These are phyloP conservation scores for Armadillidium nasatum DNA, from an alignment of 1,140 invertebrate genomes.

Conservation along the genomic window DNA sequence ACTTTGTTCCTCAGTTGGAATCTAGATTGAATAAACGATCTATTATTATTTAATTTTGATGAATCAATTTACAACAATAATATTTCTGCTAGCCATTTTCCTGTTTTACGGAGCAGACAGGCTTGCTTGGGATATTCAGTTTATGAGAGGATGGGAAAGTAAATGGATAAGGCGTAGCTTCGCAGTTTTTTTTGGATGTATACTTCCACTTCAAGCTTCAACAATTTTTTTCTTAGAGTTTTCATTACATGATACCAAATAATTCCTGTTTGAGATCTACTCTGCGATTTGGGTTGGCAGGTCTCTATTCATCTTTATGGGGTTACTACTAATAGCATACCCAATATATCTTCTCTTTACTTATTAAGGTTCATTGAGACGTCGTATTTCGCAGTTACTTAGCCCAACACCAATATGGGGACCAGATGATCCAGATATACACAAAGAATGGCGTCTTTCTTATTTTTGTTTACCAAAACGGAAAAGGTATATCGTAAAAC, in stretches of 20 bases:
- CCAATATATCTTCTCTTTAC: background rate
- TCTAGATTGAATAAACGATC: background rate
- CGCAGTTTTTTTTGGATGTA: background rate
- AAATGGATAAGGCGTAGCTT: background rate
- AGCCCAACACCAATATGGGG: background rate
- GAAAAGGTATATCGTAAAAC: background rate
- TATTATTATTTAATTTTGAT: background rate
- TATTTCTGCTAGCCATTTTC: background rate
- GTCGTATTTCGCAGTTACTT: background rate
- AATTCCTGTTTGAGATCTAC: background rate
- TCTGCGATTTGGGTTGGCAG: background rate
- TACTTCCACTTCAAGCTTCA: background rate
- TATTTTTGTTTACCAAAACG: background rate
- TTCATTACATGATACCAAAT: background rate
- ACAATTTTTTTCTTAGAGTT: background rate
- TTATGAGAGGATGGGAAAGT: background rate
- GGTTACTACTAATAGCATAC: background rate
- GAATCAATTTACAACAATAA: background rate
- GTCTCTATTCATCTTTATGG: background rate
- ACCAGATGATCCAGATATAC: background rate
- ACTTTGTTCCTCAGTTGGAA: background rate
- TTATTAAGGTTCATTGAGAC: background rate
- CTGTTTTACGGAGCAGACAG: background rate
- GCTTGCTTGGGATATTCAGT: background rate
- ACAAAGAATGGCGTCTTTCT: background rate